Percentiles rank a stretch among this genome's conserved stretches.
phyloP scores from a whole-genome alignment of 2,888 invertebrate genomes.

The Carpatolechia fugitivella region DNA sequence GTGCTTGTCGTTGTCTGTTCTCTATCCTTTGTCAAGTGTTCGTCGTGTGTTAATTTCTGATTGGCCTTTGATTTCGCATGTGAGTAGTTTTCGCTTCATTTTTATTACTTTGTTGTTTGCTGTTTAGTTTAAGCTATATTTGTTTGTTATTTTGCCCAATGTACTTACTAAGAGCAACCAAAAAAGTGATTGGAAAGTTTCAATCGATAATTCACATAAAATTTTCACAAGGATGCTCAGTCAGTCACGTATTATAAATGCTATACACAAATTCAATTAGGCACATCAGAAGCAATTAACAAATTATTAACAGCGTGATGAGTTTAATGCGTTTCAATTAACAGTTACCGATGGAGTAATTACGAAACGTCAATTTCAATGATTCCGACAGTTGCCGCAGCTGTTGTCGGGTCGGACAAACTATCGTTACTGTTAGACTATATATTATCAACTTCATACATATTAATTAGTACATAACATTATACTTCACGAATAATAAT shows the following conservation, averaged over 20 bases:
- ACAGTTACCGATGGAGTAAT: not conserved
- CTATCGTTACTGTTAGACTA: not conserved
- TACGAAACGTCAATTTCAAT: slow-evolving; percentile 6
- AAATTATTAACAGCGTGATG: not conserved
- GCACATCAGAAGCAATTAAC: not conserved
- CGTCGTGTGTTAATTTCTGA: not conserved
- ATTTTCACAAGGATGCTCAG: not conserved
- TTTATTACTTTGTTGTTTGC: not conserved
- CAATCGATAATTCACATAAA: no score
- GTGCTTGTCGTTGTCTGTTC: not conserved
- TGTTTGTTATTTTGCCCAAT: no score
- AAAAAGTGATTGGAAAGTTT: no score
- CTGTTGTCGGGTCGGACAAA: not conserved
- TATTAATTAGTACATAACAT: slow-evolving; percentile 5
- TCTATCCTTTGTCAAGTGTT: not conserved
- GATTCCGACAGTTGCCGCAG: slow-evolving; percentile 1
- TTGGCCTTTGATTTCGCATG: not conserved
- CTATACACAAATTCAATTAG: not conserved
- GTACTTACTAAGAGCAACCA: no score
- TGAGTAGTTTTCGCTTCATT: not conserved
- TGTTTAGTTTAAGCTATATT: not conserved
- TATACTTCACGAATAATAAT: slow-evolving; percentile 1
- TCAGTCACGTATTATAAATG: not conserved
- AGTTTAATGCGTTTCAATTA: slow-evolving; percentile 4
- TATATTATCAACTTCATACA: slow-evolving; percentile 3